Conservation (phyloP, 2,797 vertebrate genomes). For the Lateolabrax maculatus region DNA sequence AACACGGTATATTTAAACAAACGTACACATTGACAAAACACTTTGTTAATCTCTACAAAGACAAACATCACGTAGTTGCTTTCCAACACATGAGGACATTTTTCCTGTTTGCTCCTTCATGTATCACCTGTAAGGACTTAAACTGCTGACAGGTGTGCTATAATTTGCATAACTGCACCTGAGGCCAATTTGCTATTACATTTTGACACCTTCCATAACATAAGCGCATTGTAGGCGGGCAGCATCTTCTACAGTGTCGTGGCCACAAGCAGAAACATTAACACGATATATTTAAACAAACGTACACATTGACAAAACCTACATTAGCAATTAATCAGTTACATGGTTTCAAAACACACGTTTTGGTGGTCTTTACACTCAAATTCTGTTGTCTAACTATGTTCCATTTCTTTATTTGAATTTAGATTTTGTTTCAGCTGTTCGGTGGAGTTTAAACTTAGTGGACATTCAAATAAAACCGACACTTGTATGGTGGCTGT, state of each 20-base stretch:
- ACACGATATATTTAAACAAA: conserved; percentile 16
- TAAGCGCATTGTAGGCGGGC: conserved; percentile 90
- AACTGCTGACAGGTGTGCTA: too few relatives aligned
- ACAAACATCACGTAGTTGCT: too few relatives aligned
- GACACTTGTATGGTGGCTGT: conserved; percentile 14
- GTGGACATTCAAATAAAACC: not conserved
- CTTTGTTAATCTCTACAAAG: too few relatives aligned
- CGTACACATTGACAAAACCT: not conserved
- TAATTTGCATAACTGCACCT: too few relatives aligned
- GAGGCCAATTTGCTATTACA: too few relatives aligned
- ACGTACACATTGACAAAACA: not conserved
- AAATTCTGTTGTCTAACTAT: not conserved
- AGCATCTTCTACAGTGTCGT: conserved; percentile 86
- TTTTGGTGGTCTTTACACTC: not conserved
- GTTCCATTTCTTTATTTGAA: conserved; percentile 39
- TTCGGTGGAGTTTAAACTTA: not conserved
- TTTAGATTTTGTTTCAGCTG: not conserved
- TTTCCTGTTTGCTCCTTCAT: too few relatives aligned
- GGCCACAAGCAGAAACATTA: conserved; percentile 60
- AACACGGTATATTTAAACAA: conserved; percentile 18
- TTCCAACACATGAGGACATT: too few relatives aligned
- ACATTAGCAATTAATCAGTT: not conserved
- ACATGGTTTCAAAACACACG: not conserved
- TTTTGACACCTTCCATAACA: conserved; percentile 83
- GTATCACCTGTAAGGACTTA: too few relatives aligned